These are phyloP conservation scores for pig (Sus scrofa) DNA, from an alignment of 2,113 vertebrate species.

Conservation along the genomic window T2T-Sscrofa CM000830.6:38601501-38602000, in stretches of 20 bases:
- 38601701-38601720: no score
- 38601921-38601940: background rate
- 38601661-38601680: no score
- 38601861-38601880: background rate
- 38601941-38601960: slow-evolving; percentile 34
- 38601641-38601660: no score
- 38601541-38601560: background rate
- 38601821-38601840: no score
- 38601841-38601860: no score
- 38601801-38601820: no score
- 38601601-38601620: slow-evolving; percentile 9
- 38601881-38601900: background rate
- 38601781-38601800: no score
- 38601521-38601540: background rate
- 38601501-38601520: background rate
- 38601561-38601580: slow-evolving; percentile 26
- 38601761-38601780: no score
- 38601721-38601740: no score
- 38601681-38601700: no score
- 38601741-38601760: no score
- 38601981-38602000: background rate
- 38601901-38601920: background rate
- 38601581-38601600: background rate
- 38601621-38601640: slow-evolving; percentile 43
- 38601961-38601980: slow-evolving; percentile 17